Evolutionary conservation across 2,113 vertebrate species (phyloP), one percentile per base, ranked within the genome.

Genomic region (Mus pahari): DNA sequence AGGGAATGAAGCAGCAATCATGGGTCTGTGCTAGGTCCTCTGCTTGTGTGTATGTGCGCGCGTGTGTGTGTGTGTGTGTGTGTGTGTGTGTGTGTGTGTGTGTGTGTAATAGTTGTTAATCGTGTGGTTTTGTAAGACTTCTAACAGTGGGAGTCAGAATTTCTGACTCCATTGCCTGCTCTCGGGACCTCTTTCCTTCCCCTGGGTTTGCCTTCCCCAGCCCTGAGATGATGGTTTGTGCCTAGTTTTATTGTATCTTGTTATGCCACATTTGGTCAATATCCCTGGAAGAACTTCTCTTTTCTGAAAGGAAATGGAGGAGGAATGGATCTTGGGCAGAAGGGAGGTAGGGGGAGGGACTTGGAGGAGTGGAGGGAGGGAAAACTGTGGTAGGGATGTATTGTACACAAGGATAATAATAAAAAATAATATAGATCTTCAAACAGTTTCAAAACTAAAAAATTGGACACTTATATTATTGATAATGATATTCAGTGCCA

Each of bases 391-490:
- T 55, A 50, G 20, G 53, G 53, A 81, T 58, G 36, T 58, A n/a
- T 58, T 58, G 5, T 58, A 81, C 50, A 12, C 13, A 55, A 81
- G 10, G 36, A 79, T 33, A 79, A 53, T 79, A 55, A 68, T 68
- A 79, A 79, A 74, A n/a, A 83, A 92, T 45, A 62, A 84, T 79
- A 84, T 48, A 58, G 31, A 86, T 84, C 28, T 89, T 78, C 26
- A 77, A 68, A 36, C 31, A 91, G 70, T 75, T 78, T 88, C 12
- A 84, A 90, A 92, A 31, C 39, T 77, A 92, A 79, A 68, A 28
- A 93, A 90, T 36, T 90, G 28, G 8, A 62, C 20, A 7, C 39
- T 81, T 83, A 55, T 50, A 31, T 87, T 87, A 74, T 90, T 87
- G 31, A 90, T 62, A 84, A 90, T 58, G 60, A 62, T 64, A 71